A percentile compares a stretch with the other conserved stretches of the same genome.
Evolutionary conservation across 2,113 vertebrate genomes (phyloP).

Genomic region (Arvicanthis niloticus): DNA sequence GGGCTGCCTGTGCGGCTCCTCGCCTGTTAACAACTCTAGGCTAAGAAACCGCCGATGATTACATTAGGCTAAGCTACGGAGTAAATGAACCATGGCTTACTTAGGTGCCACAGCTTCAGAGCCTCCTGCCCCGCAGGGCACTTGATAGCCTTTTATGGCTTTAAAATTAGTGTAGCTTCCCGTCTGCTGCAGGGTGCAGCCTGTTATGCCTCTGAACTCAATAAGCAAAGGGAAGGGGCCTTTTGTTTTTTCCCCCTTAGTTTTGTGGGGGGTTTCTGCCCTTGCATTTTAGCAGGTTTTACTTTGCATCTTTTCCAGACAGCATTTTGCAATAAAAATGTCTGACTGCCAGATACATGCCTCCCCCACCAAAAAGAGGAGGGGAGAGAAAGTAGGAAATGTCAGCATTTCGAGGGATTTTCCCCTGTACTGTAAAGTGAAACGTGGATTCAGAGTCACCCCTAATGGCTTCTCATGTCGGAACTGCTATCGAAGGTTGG

Average conservation of each 20-base stretch:
- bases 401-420: not conserved
- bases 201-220: slow-evolving; percentile 92
- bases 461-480: not conserved
- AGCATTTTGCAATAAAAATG: slow-evolving; percentile 88
- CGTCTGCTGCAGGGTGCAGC: slow-evolving; percentile 90
- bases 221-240: slow-evolving; percentile 91
- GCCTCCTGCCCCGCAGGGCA: slow-evolving; percentile 90
- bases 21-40: slow-evolving; percentile 91
- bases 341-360: slow-evolving; percentile 84
- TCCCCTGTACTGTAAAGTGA: not conserved
- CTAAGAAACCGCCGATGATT: slow-evolving; percentile 91
- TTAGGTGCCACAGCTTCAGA: slow-evolving; percentile 91
- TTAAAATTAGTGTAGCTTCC: slow-evolving; percentile 93
- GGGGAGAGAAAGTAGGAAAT: not conserved
- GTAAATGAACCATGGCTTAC: slow-evolving; percentile 94
- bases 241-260: slow-evolving; percentile 78
- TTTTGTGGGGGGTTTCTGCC: slow-evolving; percentile 68
- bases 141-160: slow-evolving; percentile 91
- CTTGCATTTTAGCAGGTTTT: slow-evolving; percentile 86
- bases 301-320: slow-evolving; percentile 93
- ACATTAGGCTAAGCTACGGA: slow-evolving; percentile 93
- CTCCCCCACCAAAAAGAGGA: not conserved
- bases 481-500: slow-evolving; percentile 24
- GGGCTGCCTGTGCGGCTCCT: slow-evolving; percentile 87
- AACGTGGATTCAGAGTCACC: slow-evolving; percentile 54